These are phyloP conservation scores for Cassiopea andromeda DNA, from an alignment of 30 jellyfish, hydroid and myxozoan genomes.

Conservation along the genomic window DNA sequence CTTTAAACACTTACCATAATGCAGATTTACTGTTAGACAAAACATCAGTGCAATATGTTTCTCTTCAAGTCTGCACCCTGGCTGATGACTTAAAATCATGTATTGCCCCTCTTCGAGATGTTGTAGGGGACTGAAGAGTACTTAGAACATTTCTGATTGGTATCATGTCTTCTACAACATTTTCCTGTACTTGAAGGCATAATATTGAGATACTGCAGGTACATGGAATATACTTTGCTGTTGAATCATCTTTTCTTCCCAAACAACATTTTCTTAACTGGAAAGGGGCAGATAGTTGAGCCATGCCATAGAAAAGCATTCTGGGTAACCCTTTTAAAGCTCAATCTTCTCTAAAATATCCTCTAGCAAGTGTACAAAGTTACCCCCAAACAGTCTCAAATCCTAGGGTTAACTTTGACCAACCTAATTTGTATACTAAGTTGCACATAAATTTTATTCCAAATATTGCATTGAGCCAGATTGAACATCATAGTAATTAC, in stretches of 20 bases:
- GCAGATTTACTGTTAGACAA: background rate
- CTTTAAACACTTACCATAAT: background rate
- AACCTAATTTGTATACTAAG: no score
- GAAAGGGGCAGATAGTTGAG: background rate
- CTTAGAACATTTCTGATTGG: background rate
- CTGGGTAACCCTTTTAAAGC: background rate
- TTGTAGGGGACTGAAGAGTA: background rate
- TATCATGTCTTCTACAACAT: background rate
- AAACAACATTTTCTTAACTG: background rate
- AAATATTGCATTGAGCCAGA: no score
- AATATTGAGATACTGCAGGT: no score
- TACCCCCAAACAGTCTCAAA: no score
- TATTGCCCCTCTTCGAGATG: background rate
- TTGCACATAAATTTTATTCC: no score
- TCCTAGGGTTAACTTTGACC: no score
- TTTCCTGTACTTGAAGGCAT: background rate
- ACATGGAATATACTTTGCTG: background rate
- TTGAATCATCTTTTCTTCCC: background rate
- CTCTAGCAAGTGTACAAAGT: no score
- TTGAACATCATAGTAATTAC: no score
- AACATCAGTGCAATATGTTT: background rate
- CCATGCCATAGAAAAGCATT: background rate
- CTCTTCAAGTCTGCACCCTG: background rate
- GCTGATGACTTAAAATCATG: background rate
- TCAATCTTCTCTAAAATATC: background rate